Evolutionary conservation across 2,797 vertebrate genomes (phyloP).

Genomic region (Lagothrix lagotricha): DNA sequence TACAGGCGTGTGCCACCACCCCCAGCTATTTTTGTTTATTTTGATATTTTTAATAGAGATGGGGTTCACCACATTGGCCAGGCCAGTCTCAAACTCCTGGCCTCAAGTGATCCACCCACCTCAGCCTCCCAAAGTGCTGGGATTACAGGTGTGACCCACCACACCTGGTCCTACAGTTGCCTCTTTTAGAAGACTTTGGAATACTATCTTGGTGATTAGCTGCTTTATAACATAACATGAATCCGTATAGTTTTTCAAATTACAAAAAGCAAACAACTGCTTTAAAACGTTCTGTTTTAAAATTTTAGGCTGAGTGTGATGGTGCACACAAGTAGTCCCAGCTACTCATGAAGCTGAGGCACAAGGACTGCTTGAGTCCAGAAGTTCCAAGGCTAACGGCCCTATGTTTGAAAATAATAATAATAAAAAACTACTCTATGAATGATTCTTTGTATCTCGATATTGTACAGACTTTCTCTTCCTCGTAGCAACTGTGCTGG

Average conservation of each 20-base stretch:
- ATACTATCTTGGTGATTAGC: not conserved
- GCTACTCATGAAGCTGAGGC: not conserved
- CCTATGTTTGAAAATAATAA: not conserved
- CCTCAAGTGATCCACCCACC: too few species aligned
- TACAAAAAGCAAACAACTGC: not conserved
- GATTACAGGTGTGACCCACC: too few species aligned
- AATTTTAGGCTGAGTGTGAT: not conserved
- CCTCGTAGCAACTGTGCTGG: not conserved
- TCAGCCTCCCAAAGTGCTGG: too few species aligned
- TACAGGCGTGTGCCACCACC: not conserved
- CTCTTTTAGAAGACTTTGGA: not conserved
- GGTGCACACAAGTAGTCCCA: not conserved
- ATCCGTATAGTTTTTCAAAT: not conserved
- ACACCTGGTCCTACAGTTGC: too few species aligned
- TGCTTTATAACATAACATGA: not conserved
- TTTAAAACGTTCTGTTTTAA: not conserved
- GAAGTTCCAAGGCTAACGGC: not conserved
- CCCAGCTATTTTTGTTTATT: not conserved
- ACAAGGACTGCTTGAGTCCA: not conserved
- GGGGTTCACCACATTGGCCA: too few species aligned
- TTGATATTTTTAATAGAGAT: too few species aligned
- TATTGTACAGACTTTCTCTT: not conserved
- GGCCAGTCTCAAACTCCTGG: too few species aligned
- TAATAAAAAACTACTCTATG: not conserved
- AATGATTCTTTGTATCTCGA: not conserved